phyloP scores from a whole-genome alignment of 2,888 invertebrate species.

The Eupithecia vulgata region DNA sequence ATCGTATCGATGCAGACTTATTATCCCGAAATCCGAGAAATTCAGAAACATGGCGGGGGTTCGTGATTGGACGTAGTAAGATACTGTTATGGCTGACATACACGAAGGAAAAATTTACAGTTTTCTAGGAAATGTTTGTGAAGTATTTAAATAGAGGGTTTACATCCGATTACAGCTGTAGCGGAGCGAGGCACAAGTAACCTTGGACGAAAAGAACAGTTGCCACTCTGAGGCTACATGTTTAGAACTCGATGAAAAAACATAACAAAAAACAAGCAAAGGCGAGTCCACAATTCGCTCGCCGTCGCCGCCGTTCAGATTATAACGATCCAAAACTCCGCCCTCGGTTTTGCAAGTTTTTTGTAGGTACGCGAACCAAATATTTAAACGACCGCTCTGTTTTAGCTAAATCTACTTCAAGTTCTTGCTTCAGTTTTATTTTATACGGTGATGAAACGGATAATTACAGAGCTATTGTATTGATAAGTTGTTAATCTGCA shows the following conservation, averaged over 20 bases:
- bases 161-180: constrained; percentile 43
- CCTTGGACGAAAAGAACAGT: constrained; percentile 77
- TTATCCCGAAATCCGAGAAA: constrained; percentile 52
- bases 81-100: constrained; percentile 69
- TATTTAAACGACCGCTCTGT: constrained; percentile 54
- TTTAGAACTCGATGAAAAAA: constrained; percentile 65
- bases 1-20: constrained; percentile 42
- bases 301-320: constrained; percentile 63
- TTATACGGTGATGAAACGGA: constrained; percentile 59
- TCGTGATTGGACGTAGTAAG: constrained; percentile 73
- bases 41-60: constrained; percentile 63
- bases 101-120: constrained; percentile 70
- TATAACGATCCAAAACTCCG: constrained; percentile 74
- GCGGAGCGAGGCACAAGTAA: constrained; percentile 53
- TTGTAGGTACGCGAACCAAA: constrained; percentile 51
- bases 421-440: constrained; percentile 37
- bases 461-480: constrained; percentile 62
- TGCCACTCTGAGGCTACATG: constrained; percentile 63
- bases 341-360: constrained; percentile 70
- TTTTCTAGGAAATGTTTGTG: constrained; percentile 68
- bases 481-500: constrained; percentile 65
- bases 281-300: constrained; percentile 64
- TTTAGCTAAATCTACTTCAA: constrained; percentile 41
- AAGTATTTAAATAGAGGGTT: constrained; percentile 53
- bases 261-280: constrained; percentile 70